Evolutionary conservation across 2,113 vertebrate species (phyloP).

Genomic region (Hepsetus odoe): DNA sequence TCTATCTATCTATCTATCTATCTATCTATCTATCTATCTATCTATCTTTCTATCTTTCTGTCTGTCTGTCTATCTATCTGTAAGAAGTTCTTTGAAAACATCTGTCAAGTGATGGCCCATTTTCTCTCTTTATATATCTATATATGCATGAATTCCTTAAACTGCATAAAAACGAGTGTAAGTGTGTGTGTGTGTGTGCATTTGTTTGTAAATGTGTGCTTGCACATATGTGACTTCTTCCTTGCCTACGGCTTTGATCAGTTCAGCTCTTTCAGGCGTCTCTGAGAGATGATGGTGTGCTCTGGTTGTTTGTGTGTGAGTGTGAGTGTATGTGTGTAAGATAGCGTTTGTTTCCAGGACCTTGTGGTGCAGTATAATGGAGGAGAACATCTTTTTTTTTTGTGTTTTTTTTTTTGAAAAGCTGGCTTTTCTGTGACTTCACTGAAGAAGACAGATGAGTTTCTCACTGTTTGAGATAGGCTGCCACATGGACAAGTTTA

Average conservation of each 20-base stretch:
- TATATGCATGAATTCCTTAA: too few relatives aligned
- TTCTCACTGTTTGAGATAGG: slow-evolving; percentile 54
- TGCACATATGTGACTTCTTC: slow-evolving; percentile 64
- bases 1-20: too few relatives aligned
- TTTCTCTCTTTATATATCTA: too few relatives aligned
- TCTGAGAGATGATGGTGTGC: slow-evolving; percentile 51
- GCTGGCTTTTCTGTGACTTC: slow-evolving; percentile 38
- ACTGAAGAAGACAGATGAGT: slow-evolving; percentile 69
- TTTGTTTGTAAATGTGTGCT: slow-evolving; percentile 24
- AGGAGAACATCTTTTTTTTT: slow-evolving; percentile 52
- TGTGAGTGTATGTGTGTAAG: slow-evolving; percentile 39
- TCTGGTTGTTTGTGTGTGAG: slow-evolving; percentile 43
- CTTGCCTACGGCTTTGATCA: slow-evolving; percentile 71
- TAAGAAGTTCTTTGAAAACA: too few relatives aligned
- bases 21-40: too few relatives aligned
- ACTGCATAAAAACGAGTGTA: too few relatives aligned
- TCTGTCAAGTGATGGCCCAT: too few relatives aligned
- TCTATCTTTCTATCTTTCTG: too few relatives aligned
- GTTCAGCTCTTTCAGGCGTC: slow-evolving; percentile 45
- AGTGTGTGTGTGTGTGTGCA: slow-evolving; percentile 23
- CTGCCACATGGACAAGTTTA: slow-evolving; percentile 46
- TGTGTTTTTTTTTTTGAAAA: slow-evolving; percentile 31
- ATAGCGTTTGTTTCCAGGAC: slow-evolving; percentile 73
- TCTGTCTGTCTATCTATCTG: too few relatives aligned
- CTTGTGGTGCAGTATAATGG: slow-evolving; percentile 3